A percentile compares a stretch with the other conserved stretches of the same genome.
These are phyloP conservation scores for Drosophila nr. perissopoda DNA, from an alignment of 2,888 invertebrate genomes.

Conservation along the genomic window DNA sequence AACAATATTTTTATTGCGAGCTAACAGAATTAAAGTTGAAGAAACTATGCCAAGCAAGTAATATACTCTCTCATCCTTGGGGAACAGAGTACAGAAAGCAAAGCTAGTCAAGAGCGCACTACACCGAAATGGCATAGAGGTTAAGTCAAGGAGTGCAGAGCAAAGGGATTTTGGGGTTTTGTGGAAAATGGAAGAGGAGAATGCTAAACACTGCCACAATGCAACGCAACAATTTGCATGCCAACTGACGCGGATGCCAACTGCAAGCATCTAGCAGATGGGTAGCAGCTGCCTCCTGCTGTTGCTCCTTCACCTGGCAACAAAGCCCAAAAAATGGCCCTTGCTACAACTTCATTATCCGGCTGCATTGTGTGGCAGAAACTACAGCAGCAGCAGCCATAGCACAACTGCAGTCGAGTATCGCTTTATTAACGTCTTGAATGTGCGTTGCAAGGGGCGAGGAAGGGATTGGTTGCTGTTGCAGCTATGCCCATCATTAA, in stretches of 20 bases:
- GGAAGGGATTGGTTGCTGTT: constrained; percentile 13
- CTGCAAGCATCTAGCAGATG: constrained; percentile 23
- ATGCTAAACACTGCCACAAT: constrained; percentile 57
- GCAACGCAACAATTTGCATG: constrained; percentile 54
- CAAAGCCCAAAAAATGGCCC: constrained; percentile 53
- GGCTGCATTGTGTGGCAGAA: constrained; percentile 38
- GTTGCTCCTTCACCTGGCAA: constrained; percentile 37
- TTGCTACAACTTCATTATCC: constrained; percentile 72
- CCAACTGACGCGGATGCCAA: constrained; percentile 47
- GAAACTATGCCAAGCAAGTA: neutral
- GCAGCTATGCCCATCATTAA: constrained; percentile 72
- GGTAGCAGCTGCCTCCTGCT: constrained; percentile 16
- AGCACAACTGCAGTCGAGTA: constrained; percentile 61
- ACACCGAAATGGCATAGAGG: constrained; percentile 19
- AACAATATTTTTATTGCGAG: neutral
- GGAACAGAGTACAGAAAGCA: constrained; percentile 35
- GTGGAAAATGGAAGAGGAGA: neutral
- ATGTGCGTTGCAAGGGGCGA: constrained; percentile 5
- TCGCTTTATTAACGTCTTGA: constrained; percentile 80
- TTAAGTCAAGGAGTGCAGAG: constrained; percentile 34
- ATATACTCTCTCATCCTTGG: neutral
- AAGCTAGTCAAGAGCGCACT: constrained; percentile 58
- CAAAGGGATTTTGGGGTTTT: neutral
- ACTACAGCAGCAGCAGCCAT: constrained; percentile 18
- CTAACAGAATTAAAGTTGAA: neutral